Evolutionary conservation across 2,113 vertebrate genomes (phyloP).

Genomic region (Psittacula cyanocephala): DNA sequence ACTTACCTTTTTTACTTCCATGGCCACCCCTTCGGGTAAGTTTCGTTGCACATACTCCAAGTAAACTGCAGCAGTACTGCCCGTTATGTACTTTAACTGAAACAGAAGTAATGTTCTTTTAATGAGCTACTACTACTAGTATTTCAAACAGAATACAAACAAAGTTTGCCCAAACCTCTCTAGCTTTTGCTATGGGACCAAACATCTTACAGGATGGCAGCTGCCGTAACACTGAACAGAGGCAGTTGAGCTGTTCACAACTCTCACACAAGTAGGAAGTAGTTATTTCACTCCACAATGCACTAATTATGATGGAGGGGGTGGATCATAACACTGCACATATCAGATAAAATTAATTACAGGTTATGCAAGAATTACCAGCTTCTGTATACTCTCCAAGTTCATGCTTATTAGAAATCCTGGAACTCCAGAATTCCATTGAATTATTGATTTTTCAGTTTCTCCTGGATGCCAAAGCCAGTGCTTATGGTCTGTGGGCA

Average conservation of each 20-base stretch:
- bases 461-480: background rate
- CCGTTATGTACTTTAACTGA: constrained; percentile 86
- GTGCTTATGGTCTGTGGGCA: background rate
- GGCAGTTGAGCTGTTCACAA: background rate
- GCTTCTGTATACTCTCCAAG: background rate
- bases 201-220: background rate
- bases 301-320: background rate
- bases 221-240: background rate
- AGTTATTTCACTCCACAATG: background rate
- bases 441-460: background rate
- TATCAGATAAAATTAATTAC: background rate
- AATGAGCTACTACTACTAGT: background rate
- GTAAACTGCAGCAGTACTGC: constrained; percentile 88
- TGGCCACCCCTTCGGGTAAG: constrained; percentile 93
- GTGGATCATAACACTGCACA: background rate
- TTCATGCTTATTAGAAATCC: background rate
- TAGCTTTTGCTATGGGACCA: background rate
- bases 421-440: background rate
- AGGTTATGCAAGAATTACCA: background rate
- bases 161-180: background rate
- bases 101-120: background rate
- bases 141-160: background rate
- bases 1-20: constrained; percentile 91
- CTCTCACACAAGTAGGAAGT: accelerated
- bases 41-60: constrained; percentile 97